Base-by-base conservation (phyloP, 2,797 vertebrate genomes). In the Spea hammondii region DNA sequence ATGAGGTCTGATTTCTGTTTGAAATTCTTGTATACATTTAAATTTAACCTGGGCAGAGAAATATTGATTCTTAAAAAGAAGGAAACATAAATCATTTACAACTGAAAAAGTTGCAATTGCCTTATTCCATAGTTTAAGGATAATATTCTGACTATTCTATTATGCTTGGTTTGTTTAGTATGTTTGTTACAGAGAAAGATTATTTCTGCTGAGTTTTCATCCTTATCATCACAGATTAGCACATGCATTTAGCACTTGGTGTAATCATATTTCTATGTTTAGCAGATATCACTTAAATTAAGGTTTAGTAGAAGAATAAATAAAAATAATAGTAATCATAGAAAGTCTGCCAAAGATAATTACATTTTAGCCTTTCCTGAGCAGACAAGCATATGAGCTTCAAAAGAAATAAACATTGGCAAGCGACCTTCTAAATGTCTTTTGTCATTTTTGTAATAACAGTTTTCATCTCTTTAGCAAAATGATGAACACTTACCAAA, bases 271-370 rank as follows among this genome's bases (percentile, higher is more conserved):
- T 69, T 69, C 67, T 69, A 69, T 51, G 49, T 46, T 50, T 14
- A 69, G 17, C 48, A 69, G 49, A 46, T 50, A 69, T 69, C 67
- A 53, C 67, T 51, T 69, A 69, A 50, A 14, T 12, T 68, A 44
- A 10, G 8, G 6, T 64, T 32, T 49, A 46, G n/a, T 69, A 50
- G 6, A 50, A 9, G 17, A 50, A 45, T 51, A 69, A 49, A 69
- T 69, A 51, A 50, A 69, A 69, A 69, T 69, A 69, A 69, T 49
- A n/a, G 48, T 70, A 70, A 53, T 70, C 50, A 53, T 51, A 17
- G 17, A 51, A 70, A 10, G 49, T 32, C n/a, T 70, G 67, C 67
- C 48, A 70, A 1, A 53, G 49, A 64, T 64, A 64, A 64, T 64
- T 64, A 64, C n/a, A 14, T 64, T 64, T 17, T 14, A 17, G 14